Evolutionary conservation across 1,140 invertebrate genomes (phyloP).

Genomic region (Pseudomyrmex pallidus): DNA sequence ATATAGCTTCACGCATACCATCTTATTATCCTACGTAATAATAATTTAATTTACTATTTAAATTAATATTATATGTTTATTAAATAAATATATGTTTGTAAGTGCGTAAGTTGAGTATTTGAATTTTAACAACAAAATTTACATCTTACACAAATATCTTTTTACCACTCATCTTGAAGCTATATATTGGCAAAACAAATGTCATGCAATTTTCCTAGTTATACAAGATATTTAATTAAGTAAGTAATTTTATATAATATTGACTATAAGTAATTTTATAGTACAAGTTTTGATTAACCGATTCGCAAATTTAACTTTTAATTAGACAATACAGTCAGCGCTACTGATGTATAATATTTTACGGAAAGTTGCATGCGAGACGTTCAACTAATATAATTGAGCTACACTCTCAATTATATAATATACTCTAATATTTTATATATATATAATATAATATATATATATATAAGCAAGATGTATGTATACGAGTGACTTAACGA

Average conservation of each 20-base stretch:
- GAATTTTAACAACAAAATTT: background rate
- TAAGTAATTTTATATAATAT: background rate
- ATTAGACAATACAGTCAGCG: background rate
- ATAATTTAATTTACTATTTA: background rate
- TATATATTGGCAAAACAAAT: conserved; percentile 23
- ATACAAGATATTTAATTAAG: background rate
- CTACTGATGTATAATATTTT: background rate
- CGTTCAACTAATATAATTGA: conserved; percentile 36
- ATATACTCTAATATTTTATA: conserved; percentile 63
- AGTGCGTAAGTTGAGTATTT: background rate
- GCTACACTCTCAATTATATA: conserved; percentile 46
- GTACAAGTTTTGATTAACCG: background rate
- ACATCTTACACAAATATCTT: conserved; percentile 16
- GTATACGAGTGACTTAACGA: conserved; percentile 44
- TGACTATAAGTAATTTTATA: conserved; percentile 1
- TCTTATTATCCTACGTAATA: background rate
- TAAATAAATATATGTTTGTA: conserved; percentile 7
- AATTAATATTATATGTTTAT: background rate
- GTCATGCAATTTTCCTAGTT: conserved; percentile 48
- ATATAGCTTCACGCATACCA: conserved; percentile 29
- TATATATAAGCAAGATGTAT: conserved; percentile 26
- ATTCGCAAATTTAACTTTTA: background rate
- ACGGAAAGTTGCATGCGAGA: conserved; percentile 65
- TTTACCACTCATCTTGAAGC: conserved; percentile 18
- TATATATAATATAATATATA: conserved; percentile 41